These are phyloP conservation scores for Antheraea yamamai DNA, from an alignment of 2,888 invertebrate species.

Conservation along the genomic window DNA sequence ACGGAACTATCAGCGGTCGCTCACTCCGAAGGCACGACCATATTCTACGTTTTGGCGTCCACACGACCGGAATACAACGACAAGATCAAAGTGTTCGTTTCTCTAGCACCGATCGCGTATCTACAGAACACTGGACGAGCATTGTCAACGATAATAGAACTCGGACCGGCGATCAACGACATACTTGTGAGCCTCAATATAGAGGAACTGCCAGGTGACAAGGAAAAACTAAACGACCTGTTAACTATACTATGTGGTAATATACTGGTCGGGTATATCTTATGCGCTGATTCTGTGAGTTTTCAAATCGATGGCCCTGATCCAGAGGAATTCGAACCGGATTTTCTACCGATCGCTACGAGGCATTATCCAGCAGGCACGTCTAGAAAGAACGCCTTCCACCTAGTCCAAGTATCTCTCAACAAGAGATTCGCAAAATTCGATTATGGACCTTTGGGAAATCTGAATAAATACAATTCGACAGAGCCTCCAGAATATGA, in stretches of 20 bases:
- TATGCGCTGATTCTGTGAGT: slow-evolving; percentile 25
- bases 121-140: slow-evolving; percentile 26
- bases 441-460: slow-evolving; percentile 35
- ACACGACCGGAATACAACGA: slow-evolving; percentile 75
- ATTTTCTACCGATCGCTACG: slow-evolving; percentile 28
- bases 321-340: slow-evolving; percentile 27
- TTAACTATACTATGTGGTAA: slow-evolving; percentile 24
- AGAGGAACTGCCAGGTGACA: slow-evolving; percentile 25
- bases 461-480: slow-evolving; percentile 32
- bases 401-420: slow-evolving; percentile 27
- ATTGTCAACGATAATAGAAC: slow-evolving; percentile 11
- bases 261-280: slow-evolving; percentile 21
- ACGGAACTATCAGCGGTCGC: slow-evolving; percentile 82
- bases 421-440: slow-evolving; percentile 29
- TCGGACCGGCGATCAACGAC: not conserved
- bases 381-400: slow-evolving; percentile 28
- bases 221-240: not conserved
- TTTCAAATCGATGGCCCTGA: slow-evolving; percentile 29
- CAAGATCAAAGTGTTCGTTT: slow-evolving; percentile 73
- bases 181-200: not conserved
- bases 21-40: slow-evolving; percentile 84
- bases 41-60: slow-evolving; percentile 74
- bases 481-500: slow-evolving; percentile 32
- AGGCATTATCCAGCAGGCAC: slow-evolving; percentile 36
- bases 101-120: slow-evolving; percentile 41